A percentile compares a stretch with the other conserved stretches of the same genome.
Evolutionary conservation across 2,113 vertebrate species (phyloP).

Genomic region (Agelaius tricolor): DNA sequence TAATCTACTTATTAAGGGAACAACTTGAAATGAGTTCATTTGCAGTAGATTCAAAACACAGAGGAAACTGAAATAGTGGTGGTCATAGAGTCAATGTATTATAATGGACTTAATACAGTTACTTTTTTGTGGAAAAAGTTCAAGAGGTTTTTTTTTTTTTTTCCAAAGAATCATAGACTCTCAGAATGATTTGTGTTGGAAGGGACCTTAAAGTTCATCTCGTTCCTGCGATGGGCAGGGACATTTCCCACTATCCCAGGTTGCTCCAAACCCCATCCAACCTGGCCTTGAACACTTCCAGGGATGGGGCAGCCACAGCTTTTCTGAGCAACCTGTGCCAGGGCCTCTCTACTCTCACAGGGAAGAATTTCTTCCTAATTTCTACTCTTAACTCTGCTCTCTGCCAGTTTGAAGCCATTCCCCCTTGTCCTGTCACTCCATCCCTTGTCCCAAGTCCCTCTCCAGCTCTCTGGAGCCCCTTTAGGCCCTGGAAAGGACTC

Average conservation of each 20-base stretch:
- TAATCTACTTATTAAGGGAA: neutral
- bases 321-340: neutral
- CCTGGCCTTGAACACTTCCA: neutral
- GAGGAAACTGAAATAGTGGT: neutral
- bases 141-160: neutral
- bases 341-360: neutral
- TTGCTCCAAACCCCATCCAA: neutral
- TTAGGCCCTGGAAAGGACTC: neutral
- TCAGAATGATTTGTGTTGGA: neutral
- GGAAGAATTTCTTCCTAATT: neutral
- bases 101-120: rapidly evolving
- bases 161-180: neutral
- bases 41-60: neutral
- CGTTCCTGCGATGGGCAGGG: neutral
- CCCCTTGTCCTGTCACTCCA: neutral
- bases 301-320: neutral
- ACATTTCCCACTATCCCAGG: rapidly evolving
- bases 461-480: neutral
- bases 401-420: neutral
- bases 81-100: neutral
- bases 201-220: neutral
- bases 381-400: neutral
- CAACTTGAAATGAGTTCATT: neutral
- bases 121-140: neutral
- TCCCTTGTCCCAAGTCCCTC: too few species aligned